Evolutionary conservation across 2,797 vertebrate genomes (phyloP), one percentile per base, ranked within the genome.

Genomic region (Esox masquinongy): DNA sequence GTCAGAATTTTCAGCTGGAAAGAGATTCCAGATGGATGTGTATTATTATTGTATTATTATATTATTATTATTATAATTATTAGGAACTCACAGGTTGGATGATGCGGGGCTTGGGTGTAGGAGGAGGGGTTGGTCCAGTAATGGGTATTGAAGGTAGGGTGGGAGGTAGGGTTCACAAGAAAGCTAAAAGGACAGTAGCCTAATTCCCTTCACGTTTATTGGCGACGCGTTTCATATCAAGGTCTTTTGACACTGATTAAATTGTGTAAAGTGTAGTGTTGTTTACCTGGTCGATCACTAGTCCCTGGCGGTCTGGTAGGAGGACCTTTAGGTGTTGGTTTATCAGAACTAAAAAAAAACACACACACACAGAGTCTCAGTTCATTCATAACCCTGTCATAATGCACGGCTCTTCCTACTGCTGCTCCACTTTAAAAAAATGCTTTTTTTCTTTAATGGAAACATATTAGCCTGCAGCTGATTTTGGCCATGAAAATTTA

Each of bases 31-130:
- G 34, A 34, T 34, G 34, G 34, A 34, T 2, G 5, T 5, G 5
- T 34, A n/a, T 6, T 39, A 6, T 39, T 39, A 3, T 39, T 39
- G 5, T 7, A 43, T 1, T 43, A 7, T 43, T 43, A 7, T 7
- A 39, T 39, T 6, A 39, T 39, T 39, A 39, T 39, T 39, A 39
- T 39, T 39, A 39, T 39, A 3, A 39, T 43, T 43, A 43, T 43
- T 43, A 43, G 22, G 16, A 17, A 8, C 22, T 95, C 87, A 97
- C 97, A 9, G 92, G 88, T 83, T 92, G 92, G 29, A 93, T 91
- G 81, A 92, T 94, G 80, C 97, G 92, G 82, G 96, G 96, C 95
- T 96, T 96, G 64, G 96, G 96, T 16, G 95, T 93, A 4, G 96
- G 96, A 66, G 96, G 95, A 74, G 90, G 43, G 9, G 43, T 4